Conservation (phyloP, 2,888 invertebrate species). For the Eumacrocentrus americanus region DNA sequence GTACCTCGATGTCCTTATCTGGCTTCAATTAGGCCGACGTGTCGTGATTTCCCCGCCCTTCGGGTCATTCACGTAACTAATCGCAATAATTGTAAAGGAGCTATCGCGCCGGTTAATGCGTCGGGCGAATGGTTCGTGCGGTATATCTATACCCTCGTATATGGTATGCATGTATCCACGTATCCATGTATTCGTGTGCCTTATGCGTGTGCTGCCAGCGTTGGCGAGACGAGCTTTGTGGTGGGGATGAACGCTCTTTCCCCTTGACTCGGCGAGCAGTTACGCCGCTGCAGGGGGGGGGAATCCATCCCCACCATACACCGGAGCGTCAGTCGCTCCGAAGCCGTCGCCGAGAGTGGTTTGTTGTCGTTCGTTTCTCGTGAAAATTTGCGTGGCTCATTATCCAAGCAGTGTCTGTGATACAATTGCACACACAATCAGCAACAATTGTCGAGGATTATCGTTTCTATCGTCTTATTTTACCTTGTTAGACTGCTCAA, state of each 20-base stretch:
- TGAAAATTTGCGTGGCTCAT: conserved; percentile 7
- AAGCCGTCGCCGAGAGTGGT: conserved; percentile 43
- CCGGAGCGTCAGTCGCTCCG: conserved; percentile 55
- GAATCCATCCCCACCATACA: conserved; percentile 50
- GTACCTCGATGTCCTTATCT: conserved; percentile 22
- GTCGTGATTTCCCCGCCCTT: conserved; percentile 54
- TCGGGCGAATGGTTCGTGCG: conserved; percentile 42
- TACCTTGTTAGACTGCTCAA: too few species aligned
- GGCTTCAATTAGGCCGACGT: conserved; percentile 39
- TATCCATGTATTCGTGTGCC: too few species aligned
- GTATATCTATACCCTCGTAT: conserved; percentile 34
- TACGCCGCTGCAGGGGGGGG: conserved; percentile 37
- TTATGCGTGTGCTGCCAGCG: conserved; percentile 25
- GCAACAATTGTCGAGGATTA: too few species aligned
- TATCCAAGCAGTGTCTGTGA: too few species aligned
- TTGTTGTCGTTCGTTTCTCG: conserved; percentile 24
- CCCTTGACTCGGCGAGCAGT: conserved; percentile 15
- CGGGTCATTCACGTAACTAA: conserved; percentile 58
- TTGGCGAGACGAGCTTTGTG: too few species aligned
- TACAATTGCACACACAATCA: too few species aligned
- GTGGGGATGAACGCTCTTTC: conserved; percentile 25
- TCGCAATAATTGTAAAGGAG: conserved; percentile 61
- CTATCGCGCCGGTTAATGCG: conserved; percentile 61
- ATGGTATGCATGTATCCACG: conserved; percentile 17
- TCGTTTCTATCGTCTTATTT: too few species aligned